Percentiles rank a stretch among this genome's conserved stretches.
Evolutionary conservation across 2,888 invertebrate species (phyloP).

Genomic region (Rotaria socialis): DNA sequence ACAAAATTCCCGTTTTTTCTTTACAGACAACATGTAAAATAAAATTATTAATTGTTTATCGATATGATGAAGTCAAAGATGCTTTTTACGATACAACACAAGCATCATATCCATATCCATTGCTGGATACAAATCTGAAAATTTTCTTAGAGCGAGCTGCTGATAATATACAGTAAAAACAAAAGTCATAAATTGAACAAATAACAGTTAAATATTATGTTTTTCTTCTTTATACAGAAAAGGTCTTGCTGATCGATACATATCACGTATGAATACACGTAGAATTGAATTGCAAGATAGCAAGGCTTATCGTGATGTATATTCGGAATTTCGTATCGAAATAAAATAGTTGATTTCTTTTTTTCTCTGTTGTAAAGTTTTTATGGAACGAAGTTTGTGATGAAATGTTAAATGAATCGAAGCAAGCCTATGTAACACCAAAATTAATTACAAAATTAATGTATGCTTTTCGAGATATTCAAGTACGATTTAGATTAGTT

Average conservation of each 20-base stretch:
- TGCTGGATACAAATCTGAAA: not conserved
- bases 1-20: no score
- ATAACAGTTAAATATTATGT: no score
- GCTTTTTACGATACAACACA: constrained; percentile 20
- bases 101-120: not conserved
- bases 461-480: constrained; percentile 19
- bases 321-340: not conserved
- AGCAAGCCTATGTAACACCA: not conserved
- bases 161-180: not conserved
- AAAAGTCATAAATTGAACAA: not conserved
- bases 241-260: constrained; percentile 23
- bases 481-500: not conserved
- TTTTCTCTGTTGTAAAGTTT: not conserved
- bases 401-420: not conserved
- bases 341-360: no score
- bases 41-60: constrained; percentile 30
- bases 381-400: constrained; percentile 22
- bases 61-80: not conserved
- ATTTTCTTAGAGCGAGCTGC: not conserved
- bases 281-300: not conserved
- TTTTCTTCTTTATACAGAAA: not conserved
- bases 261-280: constrained; percentile 9
- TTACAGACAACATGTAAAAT: constrained; percentile 28
- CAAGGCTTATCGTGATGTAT: not conserved
- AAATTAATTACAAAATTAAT: constrained; percentile 16